phyloP scores from a whole-genome alignment of 2,888 invertebrate genomes.

The Tyria jacobaeae region DNA sequence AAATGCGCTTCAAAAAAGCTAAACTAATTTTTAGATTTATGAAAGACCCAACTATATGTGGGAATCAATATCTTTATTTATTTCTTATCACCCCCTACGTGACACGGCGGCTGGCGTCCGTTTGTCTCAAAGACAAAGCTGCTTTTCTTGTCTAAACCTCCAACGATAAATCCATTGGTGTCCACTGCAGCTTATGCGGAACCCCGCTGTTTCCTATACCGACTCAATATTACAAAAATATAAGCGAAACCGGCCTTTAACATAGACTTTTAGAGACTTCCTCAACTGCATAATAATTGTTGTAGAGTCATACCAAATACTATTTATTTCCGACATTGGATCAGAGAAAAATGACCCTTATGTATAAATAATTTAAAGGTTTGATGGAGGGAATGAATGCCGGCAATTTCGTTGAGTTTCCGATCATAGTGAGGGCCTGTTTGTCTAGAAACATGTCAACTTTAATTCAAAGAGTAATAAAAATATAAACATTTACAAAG shows the following conservation, averaged over 20 bases:
- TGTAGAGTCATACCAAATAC: slow-evolving; percentile 35
- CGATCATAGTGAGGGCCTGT: slow-evolving; percentile 48
- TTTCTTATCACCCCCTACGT: slow-evolving; percentile 49
- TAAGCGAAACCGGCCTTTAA: slow-evolving; percentile 27
- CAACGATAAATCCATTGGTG: slow-evolving; percentile 79
- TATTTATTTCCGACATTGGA: slow-evolving; percentile 35
- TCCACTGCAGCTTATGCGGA: slow-evolving; percentile 72
- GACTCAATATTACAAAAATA: slow-evolving; percentile 24
- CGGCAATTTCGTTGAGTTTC: slow-evolving; percentile 44
- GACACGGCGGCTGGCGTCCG: slow-evolving; percentile 62
- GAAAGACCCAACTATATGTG: slow-evolving; percentile 36
- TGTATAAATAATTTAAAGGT: slow-evolving; percentile 26
- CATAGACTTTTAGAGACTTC: slow-evolving; percentile 11
- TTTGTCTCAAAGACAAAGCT: slow-evolving; percentile 77
- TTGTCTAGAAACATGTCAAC: slow-evolving; percentile 51
- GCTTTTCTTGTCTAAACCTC: slow-evolving; percentile 76
- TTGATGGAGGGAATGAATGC: slow-evolving; percentile 22
- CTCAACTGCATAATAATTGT: slow-evolving; percentile 19
- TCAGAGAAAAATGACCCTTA: slow-evolving; percentile 36
- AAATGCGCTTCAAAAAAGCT: background rate
- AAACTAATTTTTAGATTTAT: slow-evolving; percentile 30
- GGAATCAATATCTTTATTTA: slow-evolving; percentile 52
- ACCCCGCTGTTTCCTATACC: slow-evolving; percentile 50
- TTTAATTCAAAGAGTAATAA: slow-evolving; percentile 46
- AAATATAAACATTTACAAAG: slow-evolving; percentile 4